These are phyloP conservation scores for Esox lucius DNA, from an alignment of 2,797 vertebrate species.

Conservation along the genomic window DNA sequence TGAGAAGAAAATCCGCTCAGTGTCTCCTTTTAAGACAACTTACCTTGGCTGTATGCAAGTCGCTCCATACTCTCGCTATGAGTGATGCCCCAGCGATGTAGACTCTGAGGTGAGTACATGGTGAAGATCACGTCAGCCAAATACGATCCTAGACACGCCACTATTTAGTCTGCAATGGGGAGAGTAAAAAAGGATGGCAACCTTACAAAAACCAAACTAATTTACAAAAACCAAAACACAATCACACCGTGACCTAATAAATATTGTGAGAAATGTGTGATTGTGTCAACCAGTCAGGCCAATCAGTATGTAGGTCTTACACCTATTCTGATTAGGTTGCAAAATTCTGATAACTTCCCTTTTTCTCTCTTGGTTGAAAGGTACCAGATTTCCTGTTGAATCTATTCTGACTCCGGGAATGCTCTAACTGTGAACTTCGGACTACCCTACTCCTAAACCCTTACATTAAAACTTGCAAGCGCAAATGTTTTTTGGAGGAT, in stretches of 20 bases:
- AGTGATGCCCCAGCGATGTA: conserved; percentile 82
- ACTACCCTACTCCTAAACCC: too few relatives aligned
- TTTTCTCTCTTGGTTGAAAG: too few relatives aligned
- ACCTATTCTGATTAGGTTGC: too few relatives aligned
- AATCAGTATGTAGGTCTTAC: too few relatives aligned
- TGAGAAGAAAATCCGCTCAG: neutral
- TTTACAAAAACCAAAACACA: neutral
- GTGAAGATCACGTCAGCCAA: conserved; percentile 10
- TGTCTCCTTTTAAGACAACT: neutral
- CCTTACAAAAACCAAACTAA: neutral
- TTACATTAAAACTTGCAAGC: too few relatives aligned
- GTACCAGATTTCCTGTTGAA: too few relatives aligned
- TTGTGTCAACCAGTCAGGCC: too few relatives aligned
- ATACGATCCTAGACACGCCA: neutral
- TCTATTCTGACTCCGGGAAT: too few relatives aligned
- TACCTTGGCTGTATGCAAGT: conserved; percentile 79
- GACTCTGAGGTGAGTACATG: conserved; percentile 83
- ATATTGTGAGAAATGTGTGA: neutral
- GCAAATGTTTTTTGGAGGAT: too few relatives aligned
- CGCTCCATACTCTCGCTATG: conserved; percentile 82
- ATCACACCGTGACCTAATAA: neutral
- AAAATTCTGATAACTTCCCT: too few relatives aligned
- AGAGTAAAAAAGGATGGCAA: neutral
- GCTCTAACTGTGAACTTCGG: too few relatives aligned
- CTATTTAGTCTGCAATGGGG: neutral